phyloP scores from a whole-genome alignment of 2,797 vertebrate species.

The Paedocypris micromegethes region DNA sequence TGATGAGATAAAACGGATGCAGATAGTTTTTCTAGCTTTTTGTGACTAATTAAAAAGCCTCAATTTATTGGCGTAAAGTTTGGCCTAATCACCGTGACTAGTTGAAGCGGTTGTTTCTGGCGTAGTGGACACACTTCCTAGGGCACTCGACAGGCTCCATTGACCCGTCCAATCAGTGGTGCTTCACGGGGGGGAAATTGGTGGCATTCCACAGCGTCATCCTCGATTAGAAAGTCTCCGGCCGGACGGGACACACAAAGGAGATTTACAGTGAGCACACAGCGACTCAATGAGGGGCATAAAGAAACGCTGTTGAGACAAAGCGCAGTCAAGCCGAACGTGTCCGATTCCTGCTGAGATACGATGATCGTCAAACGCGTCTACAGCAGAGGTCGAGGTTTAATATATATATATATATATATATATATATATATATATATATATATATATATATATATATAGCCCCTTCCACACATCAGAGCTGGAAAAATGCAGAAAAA shows the following conservation, averaged over 20 bases:
- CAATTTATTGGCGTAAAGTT: no score
- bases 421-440: no score
- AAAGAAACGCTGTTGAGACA: conserved; percentile 4
- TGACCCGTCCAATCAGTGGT: conserved; percentile 14
- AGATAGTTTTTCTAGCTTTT: no score
- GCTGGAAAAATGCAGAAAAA: no score
- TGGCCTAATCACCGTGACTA: no score
- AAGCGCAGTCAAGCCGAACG: conserved; percentile 1
- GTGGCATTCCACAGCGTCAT: conserved; percentile 34
- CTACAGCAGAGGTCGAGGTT: no score
- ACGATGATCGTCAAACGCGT: not conserved
- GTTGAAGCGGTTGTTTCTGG: conserved; percentile 3
- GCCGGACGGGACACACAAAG: conserved; percentile 17
- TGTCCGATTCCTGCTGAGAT: not conserved
- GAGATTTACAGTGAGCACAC: conserved; percentile 28
- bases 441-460: no score
- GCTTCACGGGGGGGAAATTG: conserved; percentile 8
- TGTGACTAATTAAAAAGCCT: no score
- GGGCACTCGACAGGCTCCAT: conserved; percentile 30
- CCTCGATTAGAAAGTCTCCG: conserved; percentile 20
- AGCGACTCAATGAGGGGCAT: conserved; percentile 3
- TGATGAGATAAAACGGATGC: no score
- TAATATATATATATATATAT: no score
- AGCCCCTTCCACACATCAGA: no score
- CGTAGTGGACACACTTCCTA: conserved; percentile 24